Percentiles rank a stretch among this genome's conserved stretches.
These are phyloP conservation scores for Falcaria lacertinaria DNA, from an alignment of 2,888 invertebrate species.

Conservation along the genomic window DNA sequence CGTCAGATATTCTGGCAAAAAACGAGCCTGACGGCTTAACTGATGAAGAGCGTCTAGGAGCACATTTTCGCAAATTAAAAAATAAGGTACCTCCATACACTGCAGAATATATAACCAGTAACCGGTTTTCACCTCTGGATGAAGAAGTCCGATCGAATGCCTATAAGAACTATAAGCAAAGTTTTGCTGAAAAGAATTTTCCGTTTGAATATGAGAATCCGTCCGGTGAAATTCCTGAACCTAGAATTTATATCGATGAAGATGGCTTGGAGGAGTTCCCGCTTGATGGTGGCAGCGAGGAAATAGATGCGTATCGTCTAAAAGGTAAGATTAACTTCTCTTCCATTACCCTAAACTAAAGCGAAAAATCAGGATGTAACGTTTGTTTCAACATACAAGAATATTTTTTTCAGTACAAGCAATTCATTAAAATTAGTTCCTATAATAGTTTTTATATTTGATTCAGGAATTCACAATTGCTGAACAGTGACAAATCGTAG, in stretches of 20 bases:
- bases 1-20: slow-evolving; percentile 32
- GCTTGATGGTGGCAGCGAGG: slow-evolving; percentile 66
- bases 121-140: slow-evolving; percentile 61
- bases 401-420: no score
- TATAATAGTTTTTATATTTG: no score
- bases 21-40: slow-evolving; percentile 51
- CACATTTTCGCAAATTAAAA: slow-evolving; percentile 66
- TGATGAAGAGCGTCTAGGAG: slow-evolving; percentile 74
- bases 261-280: slow-evolving; percentile 64
- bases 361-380: no score
- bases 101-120: slow-evolving; percentile 64
- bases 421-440: no score
- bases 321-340: slow-evolving; percentile 54
- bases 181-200: slow-evolving; percentile 67
- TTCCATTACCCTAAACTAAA: no score
- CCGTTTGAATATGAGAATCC: slow-evolving; percentile 73
- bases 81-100: slow-evolving; percentile 56
- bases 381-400: no score
- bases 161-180: slow-evolving; percentile 67
- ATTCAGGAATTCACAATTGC: no score
- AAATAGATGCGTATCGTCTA: slow-evolving; percentile 49
- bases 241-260: slow-evolving; percentile 79
- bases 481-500: no score
- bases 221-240: slow-evolving; percentile 68
- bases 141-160: slow-evolving; percentile 68